Evolutionary conservation across 2,113 vertebrate species (phyloP).

Genomic region (Equus przewalskii): DNA sequence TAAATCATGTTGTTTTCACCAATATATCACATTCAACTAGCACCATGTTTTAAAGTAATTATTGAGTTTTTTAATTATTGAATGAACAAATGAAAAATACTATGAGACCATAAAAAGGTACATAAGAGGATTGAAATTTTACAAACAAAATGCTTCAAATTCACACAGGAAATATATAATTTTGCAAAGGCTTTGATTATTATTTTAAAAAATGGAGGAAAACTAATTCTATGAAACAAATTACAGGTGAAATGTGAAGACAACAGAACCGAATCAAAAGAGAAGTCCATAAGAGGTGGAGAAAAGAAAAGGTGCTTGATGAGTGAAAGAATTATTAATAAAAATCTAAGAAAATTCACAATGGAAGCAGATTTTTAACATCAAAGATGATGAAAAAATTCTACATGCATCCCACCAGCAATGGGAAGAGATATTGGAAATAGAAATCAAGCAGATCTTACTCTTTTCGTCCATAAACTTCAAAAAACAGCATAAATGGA

Average conservation of each 20-base stretch:
- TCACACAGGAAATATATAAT: neutral
- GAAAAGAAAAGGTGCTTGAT: neutral
- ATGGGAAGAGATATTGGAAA: neutral
- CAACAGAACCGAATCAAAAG: neutral
- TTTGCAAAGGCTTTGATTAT: neutral
- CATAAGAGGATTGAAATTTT: neutral
- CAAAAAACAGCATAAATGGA: neutral
- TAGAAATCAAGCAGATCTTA: neutral
- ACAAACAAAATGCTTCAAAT: neutral
- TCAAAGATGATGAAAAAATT: neutral
- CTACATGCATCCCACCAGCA: neutral
- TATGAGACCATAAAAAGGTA: neutral
- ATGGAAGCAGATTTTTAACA: neutral
- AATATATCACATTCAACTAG: neutral
- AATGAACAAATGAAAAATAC: neutral
- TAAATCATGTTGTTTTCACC: neutral
- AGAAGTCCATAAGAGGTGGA: neutral
- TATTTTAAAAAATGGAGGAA: neutral
- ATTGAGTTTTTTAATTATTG: neutral
- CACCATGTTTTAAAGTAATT: neutral
- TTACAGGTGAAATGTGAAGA: neutral
- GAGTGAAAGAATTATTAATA: neutral
- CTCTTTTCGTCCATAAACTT: neutral
- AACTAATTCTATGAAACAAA: neutral
- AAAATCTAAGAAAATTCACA: neutral